Evolutionary conservation across 2,797 vertebrate genomes (phyloP), one percentile per base, ranked within the genome.

Genomic region (Astyanax mexicanus): DNA sequence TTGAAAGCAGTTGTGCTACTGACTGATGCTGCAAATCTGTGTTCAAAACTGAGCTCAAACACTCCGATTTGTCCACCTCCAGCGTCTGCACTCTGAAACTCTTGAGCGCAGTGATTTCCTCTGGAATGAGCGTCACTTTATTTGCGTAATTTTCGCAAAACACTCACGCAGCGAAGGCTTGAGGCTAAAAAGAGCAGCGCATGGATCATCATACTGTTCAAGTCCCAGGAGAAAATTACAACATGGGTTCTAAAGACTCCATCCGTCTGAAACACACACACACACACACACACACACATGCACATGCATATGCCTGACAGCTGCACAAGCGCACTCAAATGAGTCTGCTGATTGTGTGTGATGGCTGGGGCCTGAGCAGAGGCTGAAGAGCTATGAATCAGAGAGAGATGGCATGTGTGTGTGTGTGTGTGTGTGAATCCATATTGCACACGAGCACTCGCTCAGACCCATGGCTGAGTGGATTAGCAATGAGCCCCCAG

Each of bases 401-500:
- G 51, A 58, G 54, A 35, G 79, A 38, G 57, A 67, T 52, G 29
- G 27, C 44, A 68, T 67, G 44, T 61, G 52, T 66, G 29, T 25
- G 5, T 66, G 29, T 25, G 5, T 32, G 29, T 32, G 29, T 5
- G 5, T 66, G 32, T 25, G 5, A 65, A 66, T 82, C 64, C 57
- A 67, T 74, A 77, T 70, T 77, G 51, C 69, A 52, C 67, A 80
- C 15, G 7, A 75, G 66, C 9, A 8, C 62, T 45, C 73, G 49
- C 42, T 32, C 73, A 37, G 49, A 51, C 58, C 55, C 45, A 54
- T 25, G 38, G 44, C 70, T 80, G 73, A 79, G 69, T 78, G 69
- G 57, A 82, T 82, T 72, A 77, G 72, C 72, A 75, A 76, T 55
- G 58, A 79, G 61, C 64, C 23, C 70, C 57, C 54, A n/a, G 57